Evolutionary conservation across 2,113 vertebrate genomes (phyloP).

Genomic region (Myodes glareolus): DNA sequence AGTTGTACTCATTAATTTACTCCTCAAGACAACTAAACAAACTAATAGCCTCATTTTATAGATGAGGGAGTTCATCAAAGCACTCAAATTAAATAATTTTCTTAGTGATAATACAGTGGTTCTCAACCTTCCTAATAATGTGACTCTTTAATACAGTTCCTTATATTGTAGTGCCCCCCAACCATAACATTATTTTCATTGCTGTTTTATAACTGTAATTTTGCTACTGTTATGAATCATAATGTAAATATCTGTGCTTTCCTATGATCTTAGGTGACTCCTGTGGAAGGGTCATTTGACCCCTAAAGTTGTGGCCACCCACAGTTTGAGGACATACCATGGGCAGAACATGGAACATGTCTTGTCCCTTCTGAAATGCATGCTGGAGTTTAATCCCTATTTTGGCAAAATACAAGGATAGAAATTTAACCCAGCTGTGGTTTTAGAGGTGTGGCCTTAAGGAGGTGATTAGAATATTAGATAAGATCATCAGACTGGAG

Average conservation of each 20-base stretch:
- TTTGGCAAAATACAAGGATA: background rate
- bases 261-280: background rate
- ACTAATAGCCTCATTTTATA: background rate
- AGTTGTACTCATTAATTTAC: background rate
- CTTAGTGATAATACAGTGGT: background rate
- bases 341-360: background rate
- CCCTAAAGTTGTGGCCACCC: background rate
- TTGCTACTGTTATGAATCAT: background rate
- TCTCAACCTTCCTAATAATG: background rate
- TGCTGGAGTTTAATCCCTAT: background rate
- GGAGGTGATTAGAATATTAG: background rate
- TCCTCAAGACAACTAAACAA: background rate
- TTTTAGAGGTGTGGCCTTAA: background rate
- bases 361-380: background rate
- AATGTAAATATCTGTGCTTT: background rate
- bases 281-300: background rate
- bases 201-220: background rate
- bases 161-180: background rate
- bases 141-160: background rate
- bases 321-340: background rate
- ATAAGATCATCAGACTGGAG: background rate
- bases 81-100: background rate
- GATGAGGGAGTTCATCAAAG: background rate
- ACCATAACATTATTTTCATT: background rate
- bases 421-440: background rate